Evolutionary conservation across 2,113 vertebrate species (phyloP), one percentile per base, ranked within the genome.

Genomic region (Lepus americanus): DNA sequence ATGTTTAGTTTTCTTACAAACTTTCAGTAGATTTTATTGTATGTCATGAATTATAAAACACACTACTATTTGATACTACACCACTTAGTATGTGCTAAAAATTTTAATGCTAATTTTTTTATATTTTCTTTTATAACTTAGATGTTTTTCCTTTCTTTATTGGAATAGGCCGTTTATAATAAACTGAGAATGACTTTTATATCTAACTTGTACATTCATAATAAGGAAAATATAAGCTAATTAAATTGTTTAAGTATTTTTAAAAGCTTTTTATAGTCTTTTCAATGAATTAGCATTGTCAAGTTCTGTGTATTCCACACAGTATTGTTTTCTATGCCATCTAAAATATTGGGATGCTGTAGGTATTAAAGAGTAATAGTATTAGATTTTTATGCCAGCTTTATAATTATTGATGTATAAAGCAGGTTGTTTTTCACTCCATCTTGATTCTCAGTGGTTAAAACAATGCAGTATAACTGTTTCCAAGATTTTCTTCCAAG

Each of bases 101-200:
- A 85, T 89, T 81, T 89, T 81, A 83, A 61, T 67, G 61, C 17
- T 78, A 23, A 63, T 9, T 27, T 90, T 92, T 95, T 36, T 10
- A 22, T 39, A 39, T 3, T 11, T 72, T 94, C 94, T 84, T 5
- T 67, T 78, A 0, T 88, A 78, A 44, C 12, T 81, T 92, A 69
- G 9, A 59, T 4, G 9, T 29, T 61, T 76, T 73, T n/a, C 61
- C n/a, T 19, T 11, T 7, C 4, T 5, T 85, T 36, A 17, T 49
- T 79, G n/a, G 39, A 92, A 51, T 73, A 70, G n/a, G 31, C 9
- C 20, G 3, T 11, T 81, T 89, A 77, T 33, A 72, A 92, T 90
- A 80, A 88, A 17, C 64, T 89, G 39, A 78, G 85, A 86, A 77
- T 69, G 3, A 49, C 76, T 96, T 93, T 86, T 93, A 17, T 29